phyloP scores from a whole-genome alignment of 2,888 invertebrate genomes.

The Crematogaster levior region DNA sequence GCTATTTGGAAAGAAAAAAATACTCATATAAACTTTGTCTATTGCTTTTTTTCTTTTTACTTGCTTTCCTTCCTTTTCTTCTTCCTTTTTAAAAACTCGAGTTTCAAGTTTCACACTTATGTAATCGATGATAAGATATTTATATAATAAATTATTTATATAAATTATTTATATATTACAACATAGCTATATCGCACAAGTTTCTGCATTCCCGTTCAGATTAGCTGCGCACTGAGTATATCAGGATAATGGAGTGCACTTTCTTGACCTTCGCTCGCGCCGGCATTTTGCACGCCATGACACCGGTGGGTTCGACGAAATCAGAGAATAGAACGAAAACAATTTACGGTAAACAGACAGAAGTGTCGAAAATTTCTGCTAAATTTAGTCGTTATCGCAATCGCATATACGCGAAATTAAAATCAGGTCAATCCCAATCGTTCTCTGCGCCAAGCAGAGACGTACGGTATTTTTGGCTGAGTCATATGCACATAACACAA shows the following conservation, averaged over 20 bases:
- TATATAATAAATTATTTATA: constrained; percentile 20
- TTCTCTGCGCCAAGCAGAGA: constrained; percentile 64
- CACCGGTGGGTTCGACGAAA: background rate
- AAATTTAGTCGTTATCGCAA: constrained; percentile 62
- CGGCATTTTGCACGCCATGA: background rate
- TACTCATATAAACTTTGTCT: background rate
- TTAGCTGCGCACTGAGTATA: background rate
- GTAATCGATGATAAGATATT: background rate
- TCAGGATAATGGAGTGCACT: background rate
- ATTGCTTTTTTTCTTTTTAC: background rate
- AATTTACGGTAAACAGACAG: constrained; percentile 3
- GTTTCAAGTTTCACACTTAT: background rate
- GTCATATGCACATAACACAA: constrained; percentile 48
- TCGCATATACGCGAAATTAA: constrained; percentile 73
- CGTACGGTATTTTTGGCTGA: constrained; percentile 72
- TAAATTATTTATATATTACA: background rate
- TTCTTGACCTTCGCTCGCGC: constrained; percentile 23
- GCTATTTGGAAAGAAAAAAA: background rate
- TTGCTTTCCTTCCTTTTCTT: background rate
- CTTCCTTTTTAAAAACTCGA: background rate
- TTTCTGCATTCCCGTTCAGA: background rate
- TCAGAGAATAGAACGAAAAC: background rate
- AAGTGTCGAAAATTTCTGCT: constrained; percentile 47
- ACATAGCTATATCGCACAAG: background rate
- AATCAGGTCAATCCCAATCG: constrained; percentile 75